Conservation (phyloP, 2,113 vertebrate species). For the Hippocampus abdominalis region DNA sequence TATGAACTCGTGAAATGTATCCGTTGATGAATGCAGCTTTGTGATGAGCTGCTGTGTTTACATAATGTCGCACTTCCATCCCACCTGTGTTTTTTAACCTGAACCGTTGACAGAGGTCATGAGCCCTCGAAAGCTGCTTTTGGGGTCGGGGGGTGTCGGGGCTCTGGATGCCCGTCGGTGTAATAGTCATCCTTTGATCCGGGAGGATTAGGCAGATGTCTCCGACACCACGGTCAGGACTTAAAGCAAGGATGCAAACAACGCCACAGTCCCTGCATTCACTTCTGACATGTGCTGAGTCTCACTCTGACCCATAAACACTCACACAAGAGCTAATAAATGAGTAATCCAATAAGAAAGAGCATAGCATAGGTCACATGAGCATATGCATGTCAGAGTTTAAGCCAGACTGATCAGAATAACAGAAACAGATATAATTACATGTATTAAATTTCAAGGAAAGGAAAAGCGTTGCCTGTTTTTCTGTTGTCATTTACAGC, state of each 20-base stretch:
- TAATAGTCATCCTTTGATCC: conserved; percentile 71
- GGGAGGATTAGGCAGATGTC: conserved; percentile 62
- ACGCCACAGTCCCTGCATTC: conserved; percentile 24
- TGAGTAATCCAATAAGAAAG: conserved; percentile 56
- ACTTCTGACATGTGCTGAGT: conserved; percentile 45
- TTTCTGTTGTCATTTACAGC: conserved; percentile 24
- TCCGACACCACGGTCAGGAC: conserved; percentile 40
- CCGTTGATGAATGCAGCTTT: conserved; percentile 5
- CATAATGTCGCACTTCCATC: conserved; percentile 16
- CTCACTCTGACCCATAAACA: conserved; percentile 48
- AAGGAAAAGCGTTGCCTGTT: no score
- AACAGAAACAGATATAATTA: neutral
- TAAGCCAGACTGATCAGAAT: conserved; percentile 24
- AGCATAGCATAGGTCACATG: conserved; percentile 40
- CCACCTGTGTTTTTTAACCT: conserved; percentile 59
- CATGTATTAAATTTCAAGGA: neutral
- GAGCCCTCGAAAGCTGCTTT: conserved; percentile 41
- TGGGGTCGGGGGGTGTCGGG: conserved; percentile 15
- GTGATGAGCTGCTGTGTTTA: neutral
- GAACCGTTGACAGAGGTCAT: conserved; percentile 58
- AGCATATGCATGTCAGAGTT: conserved; percentile 30
- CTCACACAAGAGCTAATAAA: conserved; percentile 52
- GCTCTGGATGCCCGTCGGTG: conserved; percentile 35
- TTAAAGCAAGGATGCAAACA: conserved; percentile 55
- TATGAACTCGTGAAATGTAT: neutral